Conservation (phyloP, 2,113 vertebrate genomes). For the Elephas maximus region DNA sequence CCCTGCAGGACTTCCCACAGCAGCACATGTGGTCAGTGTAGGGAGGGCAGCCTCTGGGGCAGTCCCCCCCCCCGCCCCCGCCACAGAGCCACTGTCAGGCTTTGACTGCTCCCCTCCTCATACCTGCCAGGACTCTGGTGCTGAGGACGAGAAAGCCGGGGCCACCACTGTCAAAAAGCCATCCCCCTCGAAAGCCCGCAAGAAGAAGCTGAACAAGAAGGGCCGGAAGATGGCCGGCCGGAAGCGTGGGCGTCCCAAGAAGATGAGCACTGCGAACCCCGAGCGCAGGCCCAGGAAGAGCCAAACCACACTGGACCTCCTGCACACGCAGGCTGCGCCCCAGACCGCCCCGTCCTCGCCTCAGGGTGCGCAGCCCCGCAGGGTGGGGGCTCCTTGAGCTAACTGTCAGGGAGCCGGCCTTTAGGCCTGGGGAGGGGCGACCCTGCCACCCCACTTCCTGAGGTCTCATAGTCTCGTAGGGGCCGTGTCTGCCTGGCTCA, state of each 20-base stretch:
- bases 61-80: too few species aligned
- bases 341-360: conserved; percentile 94
- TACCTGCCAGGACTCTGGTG: conserved; percentile 92
- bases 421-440: too few species aligned
- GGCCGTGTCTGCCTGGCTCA: too few species aligned
- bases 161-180: conserved; percentile 92
- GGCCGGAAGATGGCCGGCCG: conserved; percentile 96
- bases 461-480: too few species aligned
- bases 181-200: conserved; percentile 93
- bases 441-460: too few species aligned
- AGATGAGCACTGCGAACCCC: conserved; percentile 89
- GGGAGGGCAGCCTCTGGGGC: too few species aligned
- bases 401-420: not conserved
- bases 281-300: conserved; percentile 96
- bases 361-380: conserved; percentile 92
- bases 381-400: not conserved
- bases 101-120: too few species aligned
- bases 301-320: conserved; percentile 95
- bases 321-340: conserved; percentile 93
- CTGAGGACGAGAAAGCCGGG: conserved; percentile 94
- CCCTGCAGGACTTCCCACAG: not conserved
- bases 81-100: too few species aligned
- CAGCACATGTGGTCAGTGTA: too few species aligned
- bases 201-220: conserved; percentile 94
- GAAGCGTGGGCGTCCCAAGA: conserved; percentile 98